Base-by-base conservation (phyloP, 30 jellyfish, hydroid and myxozoan genomes). In the Pseudorhiza aurosa region DNA sequence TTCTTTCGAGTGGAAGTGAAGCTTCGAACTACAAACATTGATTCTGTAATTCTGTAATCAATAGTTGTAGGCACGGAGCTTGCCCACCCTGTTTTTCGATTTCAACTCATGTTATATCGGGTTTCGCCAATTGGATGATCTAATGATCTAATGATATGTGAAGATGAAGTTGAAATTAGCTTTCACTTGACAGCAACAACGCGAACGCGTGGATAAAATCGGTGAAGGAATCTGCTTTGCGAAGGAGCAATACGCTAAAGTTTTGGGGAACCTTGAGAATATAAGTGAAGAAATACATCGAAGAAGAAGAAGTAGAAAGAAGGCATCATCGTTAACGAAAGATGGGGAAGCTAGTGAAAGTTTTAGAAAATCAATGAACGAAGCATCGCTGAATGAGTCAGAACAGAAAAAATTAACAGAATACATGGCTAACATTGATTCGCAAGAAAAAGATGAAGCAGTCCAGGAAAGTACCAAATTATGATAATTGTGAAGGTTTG, bases 201-300 rank as follows among this genome's bases (percentile, higher is more conserved):
- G 90, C 40, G 89, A 71, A 21, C 84, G 85, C 27, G 89, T 92
- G 32, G 86, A 78, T 21, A 96, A 85, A 18, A 88, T 92, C 7
- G 97, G 81, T 18, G 84, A 59, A 51, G 78, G 89, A 17, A 87
- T 65, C 31, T 59, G 87, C 40, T 70, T 62, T 50, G 98, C 98
- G 22, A 92, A 92, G 50, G 88, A 65, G 31, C 81, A 65, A 32
- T 92, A 92, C 56, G 75, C 96, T 8, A 71, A 63, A 47, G 91
- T 87, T 25, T 65, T 89, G 26, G 82, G 90, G 31, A 83, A 89
- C 36, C 87, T 89, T 8, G 97, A 92, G 56, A 64, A 35, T 27
- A 92, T 92, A 27, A 92, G 98, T 80, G 98, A 92, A 55, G 98
- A 89, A 35, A 82, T 89, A 8, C 97, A 89, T 59, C 67, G 86